Conservation (phyloP, 2,113 vertebrate species). For the Gymnobelideus leadbeateri region DNA sequence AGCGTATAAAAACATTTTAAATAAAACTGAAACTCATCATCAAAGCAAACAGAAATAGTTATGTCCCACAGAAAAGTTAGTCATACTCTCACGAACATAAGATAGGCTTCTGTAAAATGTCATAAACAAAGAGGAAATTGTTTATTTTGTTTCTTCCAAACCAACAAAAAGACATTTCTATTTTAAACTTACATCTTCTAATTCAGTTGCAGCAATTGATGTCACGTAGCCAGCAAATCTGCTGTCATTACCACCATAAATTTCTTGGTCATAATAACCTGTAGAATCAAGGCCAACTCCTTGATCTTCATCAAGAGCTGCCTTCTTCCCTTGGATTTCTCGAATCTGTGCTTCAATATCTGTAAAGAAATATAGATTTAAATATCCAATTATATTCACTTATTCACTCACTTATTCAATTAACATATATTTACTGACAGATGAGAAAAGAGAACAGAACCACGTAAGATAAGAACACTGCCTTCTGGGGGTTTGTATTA, state of each 20-base stretch:
- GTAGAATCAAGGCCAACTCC: slow-evolving; percentile 98
- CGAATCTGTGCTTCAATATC: slow-evolving; percentile 99
- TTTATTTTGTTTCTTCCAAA: slow-evolving; percentile 18
- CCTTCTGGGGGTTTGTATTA: not conserved
- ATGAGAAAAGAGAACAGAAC: not conserved
- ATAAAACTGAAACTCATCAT: not conserved
- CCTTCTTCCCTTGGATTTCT: slow-evolving; percentile 98
- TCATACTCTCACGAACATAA: not conserved
- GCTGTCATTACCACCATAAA: slow-evolving; percentile 98
- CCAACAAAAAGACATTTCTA: not conserved
- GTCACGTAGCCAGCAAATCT: slow-evolving; percentile 98
- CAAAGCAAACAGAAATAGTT: not conserved
- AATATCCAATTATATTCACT: not conserved
- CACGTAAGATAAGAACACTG: not conserved
- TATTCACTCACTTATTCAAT: not conserved
- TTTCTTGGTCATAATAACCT: slow-evolving; percentile 97
- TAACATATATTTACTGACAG: not conserved
- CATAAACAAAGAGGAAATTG: slow-evolving; percentile 30
- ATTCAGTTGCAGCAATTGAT: slow-evolving; percentile 97
- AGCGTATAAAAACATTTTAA: not conserved
- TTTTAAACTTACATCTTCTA: slow-evolving; percentile 93
- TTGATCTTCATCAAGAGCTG: slow-evolving; percentile 93
- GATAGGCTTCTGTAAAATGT: not conserved
- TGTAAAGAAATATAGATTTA: slow-evolving; percentile 75
- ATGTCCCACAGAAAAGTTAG: slow-evolving; percentile 13